Evolutionary conservation across 92 coral and sea anemone species (phyloP).

Genomic region (Parazoanthus swiftii): DNA sequence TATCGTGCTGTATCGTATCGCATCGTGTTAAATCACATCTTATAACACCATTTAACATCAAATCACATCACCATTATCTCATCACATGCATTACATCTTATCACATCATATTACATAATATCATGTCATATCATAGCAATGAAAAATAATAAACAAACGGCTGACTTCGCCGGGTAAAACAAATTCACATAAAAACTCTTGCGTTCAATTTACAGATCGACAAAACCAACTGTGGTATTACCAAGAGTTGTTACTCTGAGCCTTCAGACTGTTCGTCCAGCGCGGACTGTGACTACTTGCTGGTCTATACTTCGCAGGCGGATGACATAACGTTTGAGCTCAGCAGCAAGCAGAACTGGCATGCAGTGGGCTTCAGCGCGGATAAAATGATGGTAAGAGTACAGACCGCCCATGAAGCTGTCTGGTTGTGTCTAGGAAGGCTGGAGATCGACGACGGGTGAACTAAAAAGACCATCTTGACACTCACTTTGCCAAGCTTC

Average conservation of each 20-base stretch:
- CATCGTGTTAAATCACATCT: no score
- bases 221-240: constrained; percentile 41
- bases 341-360: constrained; percentile 70
- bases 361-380: constrained; percentile 67
- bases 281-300: constrained; percentile 60
- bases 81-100: no score
- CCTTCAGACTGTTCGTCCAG: constrained; percentile 52
- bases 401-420: not conserved
- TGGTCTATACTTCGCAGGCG: constrained; percentile 56
- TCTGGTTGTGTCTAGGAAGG: no score
- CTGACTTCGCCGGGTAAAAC: no score
- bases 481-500: not conserved
- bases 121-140: no score
- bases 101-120: no score
- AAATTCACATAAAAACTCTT: not conserved
- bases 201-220: not conserved
- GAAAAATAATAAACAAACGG: no score
- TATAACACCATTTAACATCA: no score
- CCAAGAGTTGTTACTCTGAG: constrained; percentile 56
- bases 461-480: no score
- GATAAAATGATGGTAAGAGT: constrained; percentile 60
- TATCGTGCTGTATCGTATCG: no score
- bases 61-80: no score
- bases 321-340: constrained; percentile 59
- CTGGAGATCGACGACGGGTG: no score